These are phyloP conservation scores for Marcusenius ussheri DNA, from an alignment of 2,113 vertebrate species.

Conservation along the genomic window DNA sequence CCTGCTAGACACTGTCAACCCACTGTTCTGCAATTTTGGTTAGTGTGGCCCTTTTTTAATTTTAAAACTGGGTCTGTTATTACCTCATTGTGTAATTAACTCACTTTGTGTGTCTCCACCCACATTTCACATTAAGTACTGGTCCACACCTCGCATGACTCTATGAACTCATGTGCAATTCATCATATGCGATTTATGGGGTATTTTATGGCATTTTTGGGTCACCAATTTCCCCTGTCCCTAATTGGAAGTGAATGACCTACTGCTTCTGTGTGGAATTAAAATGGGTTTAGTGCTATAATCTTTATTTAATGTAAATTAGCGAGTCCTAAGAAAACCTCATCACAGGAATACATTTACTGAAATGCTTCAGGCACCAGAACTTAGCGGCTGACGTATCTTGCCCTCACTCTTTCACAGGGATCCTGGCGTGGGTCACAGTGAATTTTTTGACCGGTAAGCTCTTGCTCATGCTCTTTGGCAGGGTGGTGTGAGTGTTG, in stretches of 20 bases:
- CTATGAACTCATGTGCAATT: constrained; percentile 39
- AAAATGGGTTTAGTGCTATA: background rate
- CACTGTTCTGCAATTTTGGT: background rate
- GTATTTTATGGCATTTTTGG: constrained; percentile 47
- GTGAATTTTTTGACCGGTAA: constrained; percentile 98
- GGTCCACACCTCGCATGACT: constrained; percentile 47
- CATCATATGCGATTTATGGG: constrained; percentile 51
- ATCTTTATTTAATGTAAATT: background rate
- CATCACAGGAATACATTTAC: background rate
- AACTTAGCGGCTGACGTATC: background rate
- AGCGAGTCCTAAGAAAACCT: background rate
- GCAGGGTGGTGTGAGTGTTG: constrained; percentile 47
- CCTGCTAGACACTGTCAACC: background rate
- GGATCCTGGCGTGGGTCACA: constrained; percentile 93
- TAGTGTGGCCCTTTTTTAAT: constrained; percentile 18
- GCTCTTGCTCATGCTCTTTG: constrained; percentile 51
- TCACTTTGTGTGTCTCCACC: constrained; percentile 38
- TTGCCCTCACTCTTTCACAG: constrained; percentile 57
- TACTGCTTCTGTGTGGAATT: constrained; percentile 25
- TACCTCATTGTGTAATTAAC: constrained; percentile 41
- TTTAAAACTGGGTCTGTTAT: constrained; percentile 36
- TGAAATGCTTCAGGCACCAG: background rate
- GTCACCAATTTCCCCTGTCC: constrained; percentile 38
- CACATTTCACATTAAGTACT: constrained; percentile 48
- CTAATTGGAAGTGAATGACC: constrained; percentile 24